Evolutionary conservation across 2,113 vertebrate genomes (phyloP).

Genomic region (Plectropomus leopardus): DNA sequence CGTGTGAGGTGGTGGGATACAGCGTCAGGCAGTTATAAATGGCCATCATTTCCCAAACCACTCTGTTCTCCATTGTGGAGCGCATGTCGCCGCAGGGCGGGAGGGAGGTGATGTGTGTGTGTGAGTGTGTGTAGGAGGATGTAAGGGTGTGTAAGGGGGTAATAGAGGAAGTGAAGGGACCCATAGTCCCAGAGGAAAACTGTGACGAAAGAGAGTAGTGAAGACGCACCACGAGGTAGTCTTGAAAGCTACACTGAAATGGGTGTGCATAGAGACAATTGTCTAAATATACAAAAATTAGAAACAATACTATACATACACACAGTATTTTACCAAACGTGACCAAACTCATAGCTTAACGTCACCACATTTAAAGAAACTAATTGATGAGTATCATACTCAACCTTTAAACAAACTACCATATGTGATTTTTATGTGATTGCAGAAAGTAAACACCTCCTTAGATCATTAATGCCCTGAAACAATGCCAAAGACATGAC

Average conservation of each 20-base stretch:
- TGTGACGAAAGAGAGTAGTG: conserved; percentile 50
- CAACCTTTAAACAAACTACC: too few relatives aligned
- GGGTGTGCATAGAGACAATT: conserved; percentile 26
- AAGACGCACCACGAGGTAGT: conserved; percentile 39
- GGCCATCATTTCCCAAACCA: conserved; percentile 86
- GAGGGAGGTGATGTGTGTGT: conserved; percentile 71
- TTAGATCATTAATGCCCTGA: not conserved
- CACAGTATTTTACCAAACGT: not conserved
- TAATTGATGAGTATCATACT: not conserved
- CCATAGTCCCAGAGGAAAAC: conserved; percentile 69
- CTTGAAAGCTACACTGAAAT: conserved; percentile 46
- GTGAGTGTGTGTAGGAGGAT: conserved; percentile 70
- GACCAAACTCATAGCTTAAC: not conserved
- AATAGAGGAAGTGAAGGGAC: conserved; percentile 75
- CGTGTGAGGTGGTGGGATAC: conserved; percentile 72
- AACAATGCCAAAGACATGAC: not conserved
- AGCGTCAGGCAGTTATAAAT: conserved; percentile 87
- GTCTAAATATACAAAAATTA: not conserved
- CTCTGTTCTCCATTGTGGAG: conserved; percentile 84
- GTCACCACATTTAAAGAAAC: not conserved
- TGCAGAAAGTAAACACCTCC: not conserved
- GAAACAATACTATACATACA: not conserved
- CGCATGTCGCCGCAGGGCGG: conserved; percentile 75
- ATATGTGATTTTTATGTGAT: not conserved
- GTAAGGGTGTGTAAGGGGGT: conserved; percentile 72